These are phyloP conservation scores for Actinia tenebrosa DNA, from an alignment of 64 coral and sea anemone genomes.

Conservation along the genomic window DNA sequence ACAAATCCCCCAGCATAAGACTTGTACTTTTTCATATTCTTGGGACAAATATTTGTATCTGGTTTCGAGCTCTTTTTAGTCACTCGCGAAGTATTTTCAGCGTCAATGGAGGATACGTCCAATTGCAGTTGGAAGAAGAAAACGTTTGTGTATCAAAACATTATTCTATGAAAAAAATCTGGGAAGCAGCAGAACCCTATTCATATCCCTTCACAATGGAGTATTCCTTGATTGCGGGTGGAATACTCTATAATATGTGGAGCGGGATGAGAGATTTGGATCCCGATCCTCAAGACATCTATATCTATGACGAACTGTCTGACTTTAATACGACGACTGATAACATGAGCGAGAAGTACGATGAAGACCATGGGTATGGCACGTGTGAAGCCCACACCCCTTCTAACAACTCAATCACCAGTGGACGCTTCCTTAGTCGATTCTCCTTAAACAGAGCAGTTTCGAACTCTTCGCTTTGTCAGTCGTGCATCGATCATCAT, in stretches of 20 bases:
- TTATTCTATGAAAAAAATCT: slow-evolving; percentile 95
- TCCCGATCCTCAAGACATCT: slow-evolving; percentile 96
- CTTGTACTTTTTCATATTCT: slow-evolving; percentile 96
- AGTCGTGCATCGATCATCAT: slow-evolving; percentile 82
- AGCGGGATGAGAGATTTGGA: slow-evolving; percentile 91
- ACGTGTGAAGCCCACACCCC: slow-evolving; percentile 82
- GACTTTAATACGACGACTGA: slow-evolving; percentile 94
- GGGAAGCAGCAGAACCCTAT: slow-evolving; percentile 89
- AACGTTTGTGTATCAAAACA: slow-evolving; percentile 79
- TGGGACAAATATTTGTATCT: slow-evolving; percentile 88
- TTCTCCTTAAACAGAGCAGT: slow-evolving; percentile 87
- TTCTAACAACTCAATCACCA: slow-evolving; percentile 56
- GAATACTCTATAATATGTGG: slow-evolving; percentile 96
- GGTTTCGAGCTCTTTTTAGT: slow-evolving; percentile 96
- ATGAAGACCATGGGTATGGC: slow-evolving; percentile 85
- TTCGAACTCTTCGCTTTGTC: slow-evolving; percentile 85
- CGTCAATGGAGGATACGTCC: slow-evolving; percentile 34
- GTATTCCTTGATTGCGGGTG: slow-evolving; percentile 84
- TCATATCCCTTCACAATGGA: slow-evolving; percentile 96
- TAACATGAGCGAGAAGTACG: slow-evolving; percentile 83
- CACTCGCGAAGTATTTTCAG: slow-evolving; percentile 80
- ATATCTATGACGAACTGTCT: slow-evolving; percentile 95
- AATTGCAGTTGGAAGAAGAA: slow-evolving; percentile 51
- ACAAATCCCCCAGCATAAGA: slow-evolving; percentile 88
- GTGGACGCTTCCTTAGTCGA: slow-evolving; percentile 76